Conservation (phyloP, 2,888 invertebrate genomes). For the Theretra japonica region DNA sequence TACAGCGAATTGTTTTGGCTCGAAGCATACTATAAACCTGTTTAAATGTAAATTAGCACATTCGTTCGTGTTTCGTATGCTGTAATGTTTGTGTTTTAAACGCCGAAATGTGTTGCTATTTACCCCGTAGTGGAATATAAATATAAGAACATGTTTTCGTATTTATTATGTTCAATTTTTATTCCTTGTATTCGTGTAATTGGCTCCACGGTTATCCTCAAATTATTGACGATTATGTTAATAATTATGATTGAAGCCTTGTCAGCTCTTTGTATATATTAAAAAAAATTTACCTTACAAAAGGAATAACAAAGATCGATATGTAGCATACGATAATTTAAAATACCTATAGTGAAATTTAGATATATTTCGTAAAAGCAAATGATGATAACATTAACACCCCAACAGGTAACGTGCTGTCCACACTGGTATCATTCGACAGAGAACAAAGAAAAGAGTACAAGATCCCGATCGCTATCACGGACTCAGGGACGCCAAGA, state of each 20-base stretch:
- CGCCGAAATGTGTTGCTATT: background rate
- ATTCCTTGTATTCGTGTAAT: no score
- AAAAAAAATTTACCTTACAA: no score
- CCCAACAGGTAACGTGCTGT: constrained; percentile 85
- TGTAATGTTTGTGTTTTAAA: background rate
- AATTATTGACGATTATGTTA: background rate
- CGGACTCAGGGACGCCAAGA: constrained; percentile 91
- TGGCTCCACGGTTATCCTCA: no score
- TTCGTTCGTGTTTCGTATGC: background rate
- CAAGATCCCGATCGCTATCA: constrained; percentile 94
- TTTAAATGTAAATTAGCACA: constrained; percentile 27
- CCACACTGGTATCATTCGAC: constrained; percentile 91
- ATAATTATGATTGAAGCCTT: background rate
- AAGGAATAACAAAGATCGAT: no score
- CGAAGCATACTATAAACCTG: constrained; percentile 22
- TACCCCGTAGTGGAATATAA: background rate
- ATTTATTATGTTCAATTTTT: background rate
- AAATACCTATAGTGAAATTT: no score
- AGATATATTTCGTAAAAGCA: no score
- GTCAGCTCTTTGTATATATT: background rate
- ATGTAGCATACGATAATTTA: no score
- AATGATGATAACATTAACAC: constrained; percentile 14
- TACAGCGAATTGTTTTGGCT: constrained; percentile 26
- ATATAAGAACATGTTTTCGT: background rate
- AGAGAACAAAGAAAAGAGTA: constrained; percentile 95